Evolutionary conservation across 2,113 vertebrate genomes (phyloP).

Genomic region (Oophaga pumilio): DNA sequence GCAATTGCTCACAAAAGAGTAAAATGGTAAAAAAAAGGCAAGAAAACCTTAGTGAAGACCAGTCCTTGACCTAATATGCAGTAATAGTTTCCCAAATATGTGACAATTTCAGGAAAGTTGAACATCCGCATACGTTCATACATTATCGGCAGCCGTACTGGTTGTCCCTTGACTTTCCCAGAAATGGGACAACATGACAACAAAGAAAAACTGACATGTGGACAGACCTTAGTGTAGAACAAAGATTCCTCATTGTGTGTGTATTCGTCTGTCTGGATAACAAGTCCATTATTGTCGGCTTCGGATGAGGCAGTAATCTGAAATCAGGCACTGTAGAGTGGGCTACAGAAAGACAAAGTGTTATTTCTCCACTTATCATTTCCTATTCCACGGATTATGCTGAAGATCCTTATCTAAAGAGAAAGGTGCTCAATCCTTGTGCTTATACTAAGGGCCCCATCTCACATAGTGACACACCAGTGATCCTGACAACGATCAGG

Average conservation of each 20-base stretch:
- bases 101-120: not conserved
- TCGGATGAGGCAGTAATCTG: not conserved
- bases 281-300: not conserved
- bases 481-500: no score
- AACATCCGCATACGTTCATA: not conserved
- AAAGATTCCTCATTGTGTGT: not conserved
- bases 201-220: not conserved
- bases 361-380: not conserved
- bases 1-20: no score
- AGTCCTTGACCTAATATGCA: no score
- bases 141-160: not conserved
- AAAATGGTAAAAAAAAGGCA: no score
- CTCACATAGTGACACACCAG: no score
- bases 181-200: not conserved
- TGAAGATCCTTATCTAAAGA: conserved; percentile 20
- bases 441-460: not conserved
- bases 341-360: not conserved
- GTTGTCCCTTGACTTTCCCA: not conserved
- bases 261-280: not conserved
- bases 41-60: no score
- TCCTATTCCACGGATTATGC: not conserved
- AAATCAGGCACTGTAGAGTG: not conserved
- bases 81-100: no score
- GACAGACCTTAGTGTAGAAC: not conserved
- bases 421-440: conserved; percentile 7